Base-by-base conservation (phyloP, 2,888 invertebrate genomes). In the Mechanitis mazaeus region DNA sequence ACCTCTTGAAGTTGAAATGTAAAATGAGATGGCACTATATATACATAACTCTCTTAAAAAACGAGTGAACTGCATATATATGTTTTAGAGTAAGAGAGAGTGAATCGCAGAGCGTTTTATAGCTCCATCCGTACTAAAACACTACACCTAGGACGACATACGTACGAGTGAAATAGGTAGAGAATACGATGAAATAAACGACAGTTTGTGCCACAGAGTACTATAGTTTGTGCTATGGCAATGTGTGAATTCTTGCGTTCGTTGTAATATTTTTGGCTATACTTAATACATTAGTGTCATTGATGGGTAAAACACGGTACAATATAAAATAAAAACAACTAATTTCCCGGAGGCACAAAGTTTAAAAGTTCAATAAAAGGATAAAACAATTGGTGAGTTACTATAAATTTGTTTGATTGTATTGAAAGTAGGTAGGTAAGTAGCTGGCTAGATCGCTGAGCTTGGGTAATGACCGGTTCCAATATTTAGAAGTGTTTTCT, bases 381-480 rank as follows among this genome's bases (percentile, higher is more conserved):
- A 33, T 54, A 59, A 68, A 78, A 77, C 78, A 76, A 78, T 78
- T 76, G 84, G 87, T 89, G 78, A 85, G 89, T 76, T 72, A 72
- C 70, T 76, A 72, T 74, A 76, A 81, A 80, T 84, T 81, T 82
- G 78, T 83, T 75, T 81, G 80, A 77, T 78, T 79, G 78, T 81
- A 83, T 81, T 81, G 79, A 80, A 84, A 83, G 85, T 84, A 83
- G 77, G 80, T 81, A 82, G 75, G 74, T 80, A 75, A 71, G 74
- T 82, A 75, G 70, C 74, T 81, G 79, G 75, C 75, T 83, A 75
- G 75, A 74, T 74, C 68, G 68, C 68, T 77, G 72, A 74, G 82
- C 82, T 84, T 80, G 79, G 79, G 75, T 83, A 84, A 81, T 83
- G 82, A 84, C 86, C 83, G 85, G 85, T 84, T 80, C 73, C 68